A percentile compares a stretch with the other conserved stretches of the same genome.
Evolutionary conservation across 2,888 invertebrate species (phyloP).

Genomic region (Tetanocera ferruginea): DNA sequence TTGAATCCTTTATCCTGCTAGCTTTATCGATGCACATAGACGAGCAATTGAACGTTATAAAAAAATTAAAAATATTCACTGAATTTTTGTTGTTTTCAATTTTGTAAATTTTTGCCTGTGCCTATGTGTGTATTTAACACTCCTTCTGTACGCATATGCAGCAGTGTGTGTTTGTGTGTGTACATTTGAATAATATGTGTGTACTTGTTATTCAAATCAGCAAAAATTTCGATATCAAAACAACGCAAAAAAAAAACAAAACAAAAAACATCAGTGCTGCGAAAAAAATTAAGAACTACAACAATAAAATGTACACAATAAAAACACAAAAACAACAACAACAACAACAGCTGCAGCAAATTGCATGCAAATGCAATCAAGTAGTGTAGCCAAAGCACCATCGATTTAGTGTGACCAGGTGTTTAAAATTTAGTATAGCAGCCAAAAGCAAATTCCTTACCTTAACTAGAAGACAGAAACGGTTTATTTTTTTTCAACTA

Average conservation of each 20-base stretch:
- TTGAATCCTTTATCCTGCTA: constrained; percentile 29
- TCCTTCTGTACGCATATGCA: not conserved
- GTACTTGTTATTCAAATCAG: constrained; percentile 11
- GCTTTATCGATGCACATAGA: constrained; percentile 27
- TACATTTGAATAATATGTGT: not conserved
- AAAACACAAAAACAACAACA: constrained; percentile 39
- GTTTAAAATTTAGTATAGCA: not conserved
- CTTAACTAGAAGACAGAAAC: no score
- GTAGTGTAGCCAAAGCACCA: constrained; percentile 20
- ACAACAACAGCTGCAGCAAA: constrained; percentile 43
- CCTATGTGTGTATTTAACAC: not conserved
- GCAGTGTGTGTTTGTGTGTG: not conserved
- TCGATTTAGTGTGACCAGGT: constrained; percentile 18
- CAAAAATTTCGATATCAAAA: constrained; percentile 18
- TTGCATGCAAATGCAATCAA: constrained; percentile 26
- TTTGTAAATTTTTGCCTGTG: constrained; percentile 3
- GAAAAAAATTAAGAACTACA: not conserved
- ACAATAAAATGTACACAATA: not conserved
- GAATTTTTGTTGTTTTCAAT: not conserved
- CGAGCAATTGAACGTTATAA: constrained; percentile 37
- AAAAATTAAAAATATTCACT: constrained; percentile 29
- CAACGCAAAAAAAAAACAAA: constrained; percentile 22
- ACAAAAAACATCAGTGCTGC: constrained; percentile 30
- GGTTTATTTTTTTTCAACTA: no score
- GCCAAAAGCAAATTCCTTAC: no score